phyloP scores from a whole-genome alignment of 1,140 invertebrate genomes.

The Hormaphis cornu region DNA sequence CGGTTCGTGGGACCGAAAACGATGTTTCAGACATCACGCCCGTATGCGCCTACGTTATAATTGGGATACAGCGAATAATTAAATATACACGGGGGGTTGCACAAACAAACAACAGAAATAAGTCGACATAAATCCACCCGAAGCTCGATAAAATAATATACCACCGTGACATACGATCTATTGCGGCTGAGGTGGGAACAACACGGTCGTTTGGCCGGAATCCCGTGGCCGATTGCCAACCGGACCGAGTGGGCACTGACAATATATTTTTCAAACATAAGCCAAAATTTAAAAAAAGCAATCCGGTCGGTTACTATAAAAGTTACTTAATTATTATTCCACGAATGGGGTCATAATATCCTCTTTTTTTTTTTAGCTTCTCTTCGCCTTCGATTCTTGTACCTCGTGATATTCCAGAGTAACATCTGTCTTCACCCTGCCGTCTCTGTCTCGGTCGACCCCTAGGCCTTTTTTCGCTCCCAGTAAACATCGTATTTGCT shows the following conservation, averaged over 20 bases:
- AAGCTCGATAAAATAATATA: slow-evolving; percentile 9
- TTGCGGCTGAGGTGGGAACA: not conserved
- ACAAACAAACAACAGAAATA: not conserved
- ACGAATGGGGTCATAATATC: not conserved
- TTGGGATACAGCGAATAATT: too few species aligned
- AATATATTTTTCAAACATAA: slow-evolving; percentile 14
- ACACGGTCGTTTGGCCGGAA: not conserved
- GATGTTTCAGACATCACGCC: too few species aligned
- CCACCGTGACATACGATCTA: not conserved
- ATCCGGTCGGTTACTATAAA: not conserved
- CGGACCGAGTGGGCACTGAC: not conserved
- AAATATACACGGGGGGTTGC: too few species aligned
- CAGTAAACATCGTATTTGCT: too few species aligned
- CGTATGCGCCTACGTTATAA: too few species aligned
- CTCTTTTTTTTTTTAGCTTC: not conserved
- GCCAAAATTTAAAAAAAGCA: slow-evolving; percentile 10
- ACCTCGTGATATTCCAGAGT: too few species aligned
- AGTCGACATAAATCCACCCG: not conserved
- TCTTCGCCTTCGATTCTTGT: not conserved
- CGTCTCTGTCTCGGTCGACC: too few species aligned
- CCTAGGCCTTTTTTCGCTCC: too few species aligned
- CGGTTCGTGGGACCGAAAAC: too few species aligned
- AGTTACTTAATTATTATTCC: not conserved
- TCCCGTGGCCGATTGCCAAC: slow-evolving; percentile 15
- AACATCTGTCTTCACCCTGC: too few species aligned